These are phyloP conservation scores for Cassiopea andromeda DNA, from an alignment of 30 jellyfish, hydroid and myxozoan genomes.

Conservation along the genomic window DNA sequence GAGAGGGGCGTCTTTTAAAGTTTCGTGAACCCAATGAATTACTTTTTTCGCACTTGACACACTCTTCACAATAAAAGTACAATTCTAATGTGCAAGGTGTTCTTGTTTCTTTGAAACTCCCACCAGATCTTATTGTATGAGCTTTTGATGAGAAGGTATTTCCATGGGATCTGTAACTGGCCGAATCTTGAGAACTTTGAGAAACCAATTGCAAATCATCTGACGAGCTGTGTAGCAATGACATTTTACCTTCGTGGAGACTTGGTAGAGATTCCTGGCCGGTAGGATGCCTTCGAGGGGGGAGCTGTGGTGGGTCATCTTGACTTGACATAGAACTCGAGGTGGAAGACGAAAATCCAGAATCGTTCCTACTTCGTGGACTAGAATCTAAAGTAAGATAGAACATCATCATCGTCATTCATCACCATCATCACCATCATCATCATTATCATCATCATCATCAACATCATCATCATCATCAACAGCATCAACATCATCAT, in stretches of 20 bases:
- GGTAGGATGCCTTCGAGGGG: slow-evolving; percentile 40
- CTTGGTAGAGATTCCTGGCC: slow-evolving; percentile 21
- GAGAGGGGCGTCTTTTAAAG: slow-evolving; percentile 20
- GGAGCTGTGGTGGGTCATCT: slow-evolving; percentile 48
- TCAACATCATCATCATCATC: no score
- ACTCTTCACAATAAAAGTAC: slow-evolving; percentile 30
- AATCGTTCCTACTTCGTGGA: no score
- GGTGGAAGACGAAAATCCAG: slow-evolving; percentile 48
- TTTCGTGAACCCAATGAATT: background rate
- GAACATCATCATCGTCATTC: no score
- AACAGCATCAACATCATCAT: no score
- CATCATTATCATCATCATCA: no score
- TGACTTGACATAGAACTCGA: slow-evolving; percentile 22
- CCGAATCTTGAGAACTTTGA: background rate
- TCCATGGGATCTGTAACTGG: background rate
- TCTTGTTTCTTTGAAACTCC: background rate
- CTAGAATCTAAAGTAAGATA: no score
- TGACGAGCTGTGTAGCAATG: background rate
- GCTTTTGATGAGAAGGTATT: background rate
- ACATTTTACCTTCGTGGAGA: slow-evolving; percentile 5
- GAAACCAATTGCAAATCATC: slow-evolving; percentile 5
- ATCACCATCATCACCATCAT: no score
- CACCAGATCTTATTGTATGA: background rate
- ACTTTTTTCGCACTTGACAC: slow-evolving; percentile 22
- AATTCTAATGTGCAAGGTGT: slow-evolving; percentile 5